Evolutionary conservation across 2,113 vertebrate species (phyloP).

Genomic region (Mustela lutreola): DNA sequence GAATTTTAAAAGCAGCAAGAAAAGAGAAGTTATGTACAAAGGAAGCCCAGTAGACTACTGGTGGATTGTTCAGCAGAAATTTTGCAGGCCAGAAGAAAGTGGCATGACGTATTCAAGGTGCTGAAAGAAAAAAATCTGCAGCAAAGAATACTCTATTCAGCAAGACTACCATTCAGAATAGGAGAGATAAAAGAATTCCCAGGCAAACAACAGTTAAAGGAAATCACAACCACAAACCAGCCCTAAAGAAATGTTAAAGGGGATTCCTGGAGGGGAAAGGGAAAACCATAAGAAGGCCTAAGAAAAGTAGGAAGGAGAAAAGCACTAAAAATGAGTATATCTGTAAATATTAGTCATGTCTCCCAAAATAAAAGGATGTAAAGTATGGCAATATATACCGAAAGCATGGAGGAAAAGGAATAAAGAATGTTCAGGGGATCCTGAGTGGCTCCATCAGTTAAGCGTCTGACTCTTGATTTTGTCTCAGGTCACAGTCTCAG

Average conservation of each 20-base stretch:
- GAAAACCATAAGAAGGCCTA: background rate
- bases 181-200: background rate
- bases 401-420: background rate
- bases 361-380: background rate
- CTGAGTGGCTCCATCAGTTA: background rate
- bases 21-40: background rate
- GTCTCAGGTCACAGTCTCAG: background rate
- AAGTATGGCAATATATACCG: background rate
- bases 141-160: background rate
- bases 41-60: background rate
- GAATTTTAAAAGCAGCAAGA: background rate
- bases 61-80: background rate
- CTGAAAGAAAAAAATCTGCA: background rate
- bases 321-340: background rate
- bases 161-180: background rate
- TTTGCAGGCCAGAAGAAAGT: background rate
- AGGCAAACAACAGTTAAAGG: background rate
- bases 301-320: background rate
- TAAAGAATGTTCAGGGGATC: background rate
- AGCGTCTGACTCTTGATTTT: background rate
- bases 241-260: background rate
- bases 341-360: background rate
- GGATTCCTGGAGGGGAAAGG: background rate
- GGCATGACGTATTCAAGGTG: background rate
- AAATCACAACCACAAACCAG: background rate